phyloP scores from a whole-genome alignment of 2,888 invertebrate species.

The Prenolepis imparis region DNA sequence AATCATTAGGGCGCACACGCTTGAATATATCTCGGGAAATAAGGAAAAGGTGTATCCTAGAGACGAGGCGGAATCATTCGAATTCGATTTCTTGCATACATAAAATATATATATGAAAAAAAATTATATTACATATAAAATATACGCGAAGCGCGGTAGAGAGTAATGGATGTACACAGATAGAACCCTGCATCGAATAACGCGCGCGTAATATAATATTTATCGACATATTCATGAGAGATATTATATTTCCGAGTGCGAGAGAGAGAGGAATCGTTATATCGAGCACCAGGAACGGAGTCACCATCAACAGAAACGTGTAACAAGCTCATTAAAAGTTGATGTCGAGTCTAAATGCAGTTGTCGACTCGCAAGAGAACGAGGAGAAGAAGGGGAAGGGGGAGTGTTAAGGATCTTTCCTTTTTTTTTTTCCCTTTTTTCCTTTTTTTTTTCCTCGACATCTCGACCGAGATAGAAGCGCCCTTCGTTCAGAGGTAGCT shows the following conservation, averaged over 20 bases:
- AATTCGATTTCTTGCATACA: not conserved
- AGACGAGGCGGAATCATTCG: not conserved
- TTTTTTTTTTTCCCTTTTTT: constrained; percentile 7
- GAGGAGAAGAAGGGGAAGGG: not conserved
- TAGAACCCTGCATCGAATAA: not conserved
- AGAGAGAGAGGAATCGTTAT: not conserved
- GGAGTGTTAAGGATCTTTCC: constrained; percentile 56
- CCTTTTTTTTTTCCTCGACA: not conserved
- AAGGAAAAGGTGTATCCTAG: constrained; percentile 62
- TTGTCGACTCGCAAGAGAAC: not conserved
- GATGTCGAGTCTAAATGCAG: constrained; percentile 39
- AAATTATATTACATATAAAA: not conserved
- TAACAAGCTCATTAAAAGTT: constrained; percentile 62
- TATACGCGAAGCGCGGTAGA: not conserved
- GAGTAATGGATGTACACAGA: not conserved
- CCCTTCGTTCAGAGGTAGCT: constrained; percentile 58
- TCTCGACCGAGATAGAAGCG: not conserved
- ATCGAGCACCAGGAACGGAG: not conserved
- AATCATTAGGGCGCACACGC: constrained; percentile 40
- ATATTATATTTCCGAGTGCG: not conserved
- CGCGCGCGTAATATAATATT: not conserved
- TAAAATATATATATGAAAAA: constrained; percentile 7
- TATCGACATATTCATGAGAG: not conserved
- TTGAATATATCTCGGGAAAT: not conserved
- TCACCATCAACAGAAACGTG: constrained; percentile 4